phyloP scores from a whole-genome alignment of 1,140 invertebrate species.

The Drosophila ambigua region DNA sequence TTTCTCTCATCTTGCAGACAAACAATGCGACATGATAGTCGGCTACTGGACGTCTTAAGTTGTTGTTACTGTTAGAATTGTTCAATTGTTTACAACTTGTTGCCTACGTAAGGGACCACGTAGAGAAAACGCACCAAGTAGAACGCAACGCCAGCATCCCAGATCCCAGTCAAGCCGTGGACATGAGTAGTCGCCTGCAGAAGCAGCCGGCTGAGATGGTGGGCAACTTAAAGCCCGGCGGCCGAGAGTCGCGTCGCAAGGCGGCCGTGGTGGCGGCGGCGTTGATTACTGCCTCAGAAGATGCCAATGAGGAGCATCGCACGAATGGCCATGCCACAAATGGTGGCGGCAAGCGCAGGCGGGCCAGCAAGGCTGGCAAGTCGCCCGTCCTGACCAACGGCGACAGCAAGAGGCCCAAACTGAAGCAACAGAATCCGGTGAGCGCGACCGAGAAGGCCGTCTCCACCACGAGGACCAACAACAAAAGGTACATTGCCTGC shows the following conservation, averaged over 20 bases:
- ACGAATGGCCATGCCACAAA: conserved; percentile 52
- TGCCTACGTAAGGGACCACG: conserved; percentile 20
- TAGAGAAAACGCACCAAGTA: not conserved
- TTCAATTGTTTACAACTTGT: not conserved
- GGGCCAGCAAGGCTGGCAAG: conserved; percentile 29
- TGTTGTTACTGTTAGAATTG: conserved; percentile 42
- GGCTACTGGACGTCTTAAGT: conserved; percentile 33
- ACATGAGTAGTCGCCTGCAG: conserved; percentile 51
- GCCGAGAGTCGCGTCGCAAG: conserved; percentile 27
- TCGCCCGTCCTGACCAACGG: conserved; percentile 43
- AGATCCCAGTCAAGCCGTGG: not conserved
- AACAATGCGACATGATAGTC: conserved; percentile 53
- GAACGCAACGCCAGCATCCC: too few relatives aligned
- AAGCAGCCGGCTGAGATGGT: conserved; percentile 41
- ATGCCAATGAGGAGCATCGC: conserved; percentile 16
- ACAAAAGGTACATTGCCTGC: conserved; percentile 5
- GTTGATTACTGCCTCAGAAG: conserved; percentile 1
- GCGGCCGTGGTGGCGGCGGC: not conserved
- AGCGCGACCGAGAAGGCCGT: not conserved
- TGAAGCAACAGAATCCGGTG: conserved; percentile 24
- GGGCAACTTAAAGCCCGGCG: conserved; percentile 30
- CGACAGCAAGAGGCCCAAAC: conserved; percentile 38
- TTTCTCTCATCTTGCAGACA: conserved; percentile 14
- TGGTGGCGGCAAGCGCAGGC: conserved; percentile 40
- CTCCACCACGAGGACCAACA: conserved; percentile 2